Conservation (phyloP, 2,888 invertebrate species). For the Eilema sororculum region DNA sequence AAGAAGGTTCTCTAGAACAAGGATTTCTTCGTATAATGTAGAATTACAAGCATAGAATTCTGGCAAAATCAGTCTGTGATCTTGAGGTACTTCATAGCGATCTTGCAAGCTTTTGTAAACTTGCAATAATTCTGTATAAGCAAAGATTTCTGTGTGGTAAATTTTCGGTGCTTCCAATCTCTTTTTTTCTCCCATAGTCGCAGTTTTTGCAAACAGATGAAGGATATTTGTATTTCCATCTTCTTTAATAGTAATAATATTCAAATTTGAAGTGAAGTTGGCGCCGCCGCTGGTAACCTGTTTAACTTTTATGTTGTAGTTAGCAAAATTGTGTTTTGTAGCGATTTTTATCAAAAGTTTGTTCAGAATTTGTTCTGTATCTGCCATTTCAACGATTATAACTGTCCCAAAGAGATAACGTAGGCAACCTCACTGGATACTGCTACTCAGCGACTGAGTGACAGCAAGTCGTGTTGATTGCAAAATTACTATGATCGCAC, state of each 20-base stretch:
- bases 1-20: constrained; percentile 11
- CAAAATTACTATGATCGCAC: background rate
- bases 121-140: constrained; percentile 37
- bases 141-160: constrained; percentile 39
- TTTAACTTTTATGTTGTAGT: constrained; percentile 41
- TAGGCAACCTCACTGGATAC: background rate
- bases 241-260: constrained; percentile 40
- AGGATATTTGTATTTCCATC: background rate
- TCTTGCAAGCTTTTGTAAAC: constrained; percentile 32
- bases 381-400: constrained; percentile 21
- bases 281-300: constrained; percentile 53
- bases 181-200: constrained; percentile 54
- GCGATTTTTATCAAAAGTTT: constrained; percentile 41
- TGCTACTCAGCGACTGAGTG: background rate
- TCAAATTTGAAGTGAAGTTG: constrained; percentile 54
- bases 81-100: background rate
- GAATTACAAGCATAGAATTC: constrained; percentile 6
- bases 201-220: constrained; percentile 47
- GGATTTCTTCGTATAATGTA: constrained; percentile 8
- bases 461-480: background rate
- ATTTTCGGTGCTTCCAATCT: constrained; percentile 39
- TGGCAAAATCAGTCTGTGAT: background rate
- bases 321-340: constrained; percentile 37
- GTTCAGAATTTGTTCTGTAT: constrained; percentile 23
- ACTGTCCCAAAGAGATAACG: background rate